A percentile compares a stretch with the other conserved stretches of the same genome.
Evolutionary conservation across 2,888 invertebrate genomes (phyloP).

Genomic region (Camponotus fellah): DNA sequence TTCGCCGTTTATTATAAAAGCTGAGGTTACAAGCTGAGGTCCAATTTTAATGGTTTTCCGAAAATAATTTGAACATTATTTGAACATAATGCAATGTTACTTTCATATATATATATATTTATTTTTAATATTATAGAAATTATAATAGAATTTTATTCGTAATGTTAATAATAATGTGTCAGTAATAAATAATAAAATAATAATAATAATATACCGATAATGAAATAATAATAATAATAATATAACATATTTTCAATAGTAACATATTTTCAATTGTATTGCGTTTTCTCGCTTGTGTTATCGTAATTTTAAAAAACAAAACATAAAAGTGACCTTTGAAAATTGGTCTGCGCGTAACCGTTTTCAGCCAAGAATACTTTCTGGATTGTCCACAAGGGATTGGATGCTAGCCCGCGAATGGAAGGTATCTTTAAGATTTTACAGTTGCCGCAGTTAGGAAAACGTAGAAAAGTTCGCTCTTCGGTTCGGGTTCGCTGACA

Average conservation of each 20-base stretch:
- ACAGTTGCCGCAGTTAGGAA: slow-evolving; percentile 27
- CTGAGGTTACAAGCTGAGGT: background rate
- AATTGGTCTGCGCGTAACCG: slow-evolving; percentile 17
- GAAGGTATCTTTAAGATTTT: slow-evolving; percentile 35
- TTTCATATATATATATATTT: background rate
- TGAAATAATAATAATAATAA: background rate
- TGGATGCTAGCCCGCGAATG: slow-evolving; percentile 8
- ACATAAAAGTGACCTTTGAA: background rate
- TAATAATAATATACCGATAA: background rate
- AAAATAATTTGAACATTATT: background rate
- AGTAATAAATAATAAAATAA: too few species aligned
- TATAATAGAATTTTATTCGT: too few species aligned
- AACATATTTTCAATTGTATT: background rate
- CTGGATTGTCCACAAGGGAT: slow-evolving; percentile 30
- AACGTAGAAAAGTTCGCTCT: slow-evolving; percentile 44
- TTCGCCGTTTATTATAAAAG: background rate
- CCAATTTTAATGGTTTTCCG: background rate
- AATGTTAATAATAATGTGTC: too few species aligned
- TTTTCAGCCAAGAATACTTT: background rate
- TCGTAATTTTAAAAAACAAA: slow-evolving; percentile 8
- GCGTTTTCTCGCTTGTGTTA: background rate
- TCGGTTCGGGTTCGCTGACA: slow-evolving; percentile 41
- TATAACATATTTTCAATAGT: background rate
- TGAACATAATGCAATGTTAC: background rate
- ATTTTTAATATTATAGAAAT: background rate